Evolutionary conservation across 2,888 invertebrate species (phyloP).

Genomic region (Aporophyla nigra): DNA sequence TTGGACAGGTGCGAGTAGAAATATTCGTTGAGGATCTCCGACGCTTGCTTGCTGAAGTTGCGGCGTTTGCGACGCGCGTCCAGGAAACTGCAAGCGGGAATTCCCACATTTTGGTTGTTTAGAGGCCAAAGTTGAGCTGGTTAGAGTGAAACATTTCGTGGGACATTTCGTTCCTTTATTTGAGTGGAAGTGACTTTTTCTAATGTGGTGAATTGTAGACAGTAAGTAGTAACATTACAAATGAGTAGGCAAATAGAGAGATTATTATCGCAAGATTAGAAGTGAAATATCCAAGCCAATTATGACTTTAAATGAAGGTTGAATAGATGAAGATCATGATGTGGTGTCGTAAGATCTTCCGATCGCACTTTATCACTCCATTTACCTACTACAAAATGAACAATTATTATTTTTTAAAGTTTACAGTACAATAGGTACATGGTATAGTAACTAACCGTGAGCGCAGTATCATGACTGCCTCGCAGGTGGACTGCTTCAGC

Average conservation of each 20-base stretch:
- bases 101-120: constrained; percentile 47
- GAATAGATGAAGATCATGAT: background rate
- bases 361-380: background rate
- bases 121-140: constrained; percentile 82
- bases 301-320: background rate
- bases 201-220: background rate
- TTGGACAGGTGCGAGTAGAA: constrained; percentile 99
- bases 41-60: constrained; percentile 99
- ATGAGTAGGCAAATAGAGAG: background rate
- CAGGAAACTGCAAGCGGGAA: constrained; percentile 91
- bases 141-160: constrained; percentile 24
- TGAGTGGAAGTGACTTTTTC: constrained; percentile 31
- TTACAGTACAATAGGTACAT: background rate
- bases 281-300: background rate
- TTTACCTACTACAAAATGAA: constrained; percentile 3
- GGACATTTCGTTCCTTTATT: constrained; percentile 10
- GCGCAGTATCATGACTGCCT: constrained; percentile 99
- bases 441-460: constrained; percentile 88
- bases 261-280: background rate
- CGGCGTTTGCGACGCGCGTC: constrained; percentile 97
- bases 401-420: background rate
- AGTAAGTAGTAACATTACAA: background rate
- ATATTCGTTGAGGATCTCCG: constrained; percentile 99
- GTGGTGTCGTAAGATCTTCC: too few species aligned
- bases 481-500: constrained; percentile 99